Evolutionary conservation across 2,113 vertebrate species (phyloP).

Genomic region (Protobothrops flavoviridis): DNA sequence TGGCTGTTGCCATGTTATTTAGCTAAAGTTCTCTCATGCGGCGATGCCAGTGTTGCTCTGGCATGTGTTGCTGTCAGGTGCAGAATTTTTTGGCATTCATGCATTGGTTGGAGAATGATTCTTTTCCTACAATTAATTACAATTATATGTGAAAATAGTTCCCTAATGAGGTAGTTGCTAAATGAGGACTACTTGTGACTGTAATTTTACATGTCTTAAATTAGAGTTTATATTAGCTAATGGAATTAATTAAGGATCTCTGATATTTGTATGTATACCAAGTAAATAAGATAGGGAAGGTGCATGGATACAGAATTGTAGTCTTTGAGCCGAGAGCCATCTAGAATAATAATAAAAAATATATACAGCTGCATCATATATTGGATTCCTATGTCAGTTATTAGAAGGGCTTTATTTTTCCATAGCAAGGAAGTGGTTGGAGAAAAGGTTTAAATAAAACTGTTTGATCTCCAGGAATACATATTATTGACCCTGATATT

Average conservation of each 20-base stretch:
- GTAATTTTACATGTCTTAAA: not conserved
- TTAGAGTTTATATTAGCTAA: not conserved
- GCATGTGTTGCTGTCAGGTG: not conserved
- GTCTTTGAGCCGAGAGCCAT: not conserved
- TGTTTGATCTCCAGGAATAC: not conserved
- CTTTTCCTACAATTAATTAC: too few relatives aligned
- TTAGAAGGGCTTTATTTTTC: not conserved
- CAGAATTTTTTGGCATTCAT: not conserved
- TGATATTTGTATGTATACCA: not conserved
- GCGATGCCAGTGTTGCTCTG: not conserved
- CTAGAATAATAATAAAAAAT: not conserved
- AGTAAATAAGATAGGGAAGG: not conserved
- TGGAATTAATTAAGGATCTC: not conserved
- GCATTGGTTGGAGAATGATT: not conserved
- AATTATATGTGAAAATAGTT: not conserved
- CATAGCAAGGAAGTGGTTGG: not conserved
- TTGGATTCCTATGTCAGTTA: not conserved
- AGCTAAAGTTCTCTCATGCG: not conserved
- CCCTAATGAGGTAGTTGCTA: not conserved
- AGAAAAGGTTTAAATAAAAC: not conserved
- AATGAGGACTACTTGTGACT: not conserved
- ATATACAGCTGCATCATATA: not conserved
- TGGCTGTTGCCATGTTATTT: not conserved
- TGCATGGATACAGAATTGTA: not conserved
- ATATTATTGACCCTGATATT: not conserved